Base-by-base conservation (phyloP, 2,888 invertebrate species). In the Lasioglossum lativentre region DNA sequence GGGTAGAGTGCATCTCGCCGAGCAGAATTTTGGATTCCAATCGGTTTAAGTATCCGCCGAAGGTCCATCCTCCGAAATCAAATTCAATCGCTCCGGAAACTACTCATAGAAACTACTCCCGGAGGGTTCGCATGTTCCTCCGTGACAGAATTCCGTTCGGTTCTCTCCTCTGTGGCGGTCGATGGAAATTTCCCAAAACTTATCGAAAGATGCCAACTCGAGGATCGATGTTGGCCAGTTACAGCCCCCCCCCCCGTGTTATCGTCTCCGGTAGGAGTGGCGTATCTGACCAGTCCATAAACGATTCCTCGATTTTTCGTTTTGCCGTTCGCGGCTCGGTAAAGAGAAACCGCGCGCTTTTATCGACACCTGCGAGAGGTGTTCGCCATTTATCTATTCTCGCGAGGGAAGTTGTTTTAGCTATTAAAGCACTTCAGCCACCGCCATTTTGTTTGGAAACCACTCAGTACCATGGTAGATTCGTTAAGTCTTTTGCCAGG, bases 281-380 rank as follows among this genome's bases (percentile, higher is more conserved):
- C 38, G 85, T 88, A 86, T 90, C 87, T 87, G 86, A 87, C 88
- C 88, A 63, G 78, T 30, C 73, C 88, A 87, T 89, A 89, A 90
- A 47, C 86, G 85, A 88, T 89, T 82, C 63, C 78, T 72, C 74
- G 63, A 85, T 30, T 23, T 10, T 8, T 23, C 3, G 2, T 66
- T 19, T 27, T 86, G 80, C 19, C 30, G 66, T 34, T 34, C 92
- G 82, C 89, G 88, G 84, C 82, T 70, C 86, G 91, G 92, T 92
- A 92, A 92, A 88, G 80, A 27, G 27, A 72, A 23, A 59, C 80
- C 40, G 72, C 82, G 42, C 71, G 68, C 68, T 56, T 59, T 52
- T 63, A 74, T 73, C 71, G 78, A 78, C 76, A 77, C 56, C 16
- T 38, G 75, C 38, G n/a, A n/a, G 23, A 27, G 74, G 59, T 19